Base-by-base conservation (phyloP, 2,888 invertebrate genomes). In the Osedax frankpressi region DNA sequence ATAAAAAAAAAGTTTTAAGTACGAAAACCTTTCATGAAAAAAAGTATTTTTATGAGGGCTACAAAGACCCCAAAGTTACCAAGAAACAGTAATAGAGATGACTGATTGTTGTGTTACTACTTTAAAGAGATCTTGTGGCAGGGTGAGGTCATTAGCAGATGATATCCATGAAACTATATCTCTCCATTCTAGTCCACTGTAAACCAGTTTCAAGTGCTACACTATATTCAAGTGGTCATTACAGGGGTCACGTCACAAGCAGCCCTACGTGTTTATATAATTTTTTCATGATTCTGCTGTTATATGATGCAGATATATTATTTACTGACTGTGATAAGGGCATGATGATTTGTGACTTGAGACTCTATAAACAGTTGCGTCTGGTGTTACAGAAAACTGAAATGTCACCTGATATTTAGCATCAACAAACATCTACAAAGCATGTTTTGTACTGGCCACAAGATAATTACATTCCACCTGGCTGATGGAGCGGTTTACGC, bases 341-440 rank as follows among this genome's bases (percentile, higher is more conserved):
- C 19, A 24, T 11, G 2, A 1, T 65, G 24, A 65, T 65, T 65
- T 65, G 65, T 24, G 65, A 65, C 65, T 14, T 65, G 19, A 65
- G 24, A 65, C 65, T 65, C 65, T 65, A 65, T 19, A 65, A 65
- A 24, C 25, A 65, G 65, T 65, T 62, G 65, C 2, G 25, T 19
- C 24, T 65, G 65, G 65, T 25, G 25, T 65, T 2, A 65, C 25
- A 65, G 25, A n/a, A 65, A 65, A 65, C 65, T 65, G 65, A 19
- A 65, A 62, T 62, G 65, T 65, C 25, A 65, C 65, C 65, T 65
- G 65, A 65, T 65, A 65, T 65, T 65, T 65, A 65, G 65, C 65
- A 24, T 65, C 65, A 65, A 65, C 65, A 65, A 65, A 65, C 24
- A 24, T 24, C 25, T 65, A 65, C 65, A 65, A 65, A 14, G 24